Evolutionary conservation across 2,113 vertebrate species (phyloP).

Genomic region (Corythornis vintsioides): DNA sequence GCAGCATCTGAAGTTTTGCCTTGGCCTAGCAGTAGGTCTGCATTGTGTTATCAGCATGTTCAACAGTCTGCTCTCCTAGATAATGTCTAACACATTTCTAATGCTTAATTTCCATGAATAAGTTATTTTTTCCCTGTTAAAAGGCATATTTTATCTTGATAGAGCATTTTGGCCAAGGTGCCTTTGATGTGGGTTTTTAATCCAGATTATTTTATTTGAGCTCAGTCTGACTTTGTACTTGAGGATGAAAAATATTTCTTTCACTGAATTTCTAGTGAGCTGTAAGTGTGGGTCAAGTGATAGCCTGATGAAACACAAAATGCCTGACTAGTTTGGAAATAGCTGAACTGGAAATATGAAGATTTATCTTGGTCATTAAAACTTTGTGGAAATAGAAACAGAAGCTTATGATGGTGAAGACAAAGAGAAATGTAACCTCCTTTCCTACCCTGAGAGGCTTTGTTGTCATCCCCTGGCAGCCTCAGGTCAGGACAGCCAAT

Average conservation of each 20-base stretch:
- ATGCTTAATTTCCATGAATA: neutral
- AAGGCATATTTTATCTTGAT: neutral
- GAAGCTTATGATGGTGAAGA: neutral
- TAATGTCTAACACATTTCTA: conserved; percentile 6
- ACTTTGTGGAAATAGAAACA: neutral
- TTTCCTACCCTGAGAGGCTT: neutral
- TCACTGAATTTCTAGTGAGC: neutral
- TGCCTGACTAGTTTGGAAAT: neutral
- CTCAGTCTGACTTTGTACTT: neutral
- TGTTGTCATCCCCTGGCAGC: neutral
- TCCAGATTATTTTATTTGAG: neutral
- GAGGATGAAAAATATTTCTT: neutral
- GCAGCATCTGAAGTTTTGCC: neutral
- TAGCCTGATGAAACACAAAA: neutral
- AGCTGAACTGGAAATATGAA: neutral
- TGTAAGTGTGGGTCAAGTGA: neutral
- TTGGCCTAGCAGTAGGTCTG: neutral
- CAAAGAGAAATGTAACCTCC: neutral
- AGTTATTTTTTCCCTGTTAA: neutral
- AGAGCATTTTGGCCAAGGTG: neutral
- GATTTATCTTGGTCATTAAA: neutral
- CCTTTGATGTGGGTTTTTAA: conserved; percentile 1
- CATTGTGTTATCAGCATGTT: neutral
- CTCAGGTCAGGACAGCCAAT: neutral
- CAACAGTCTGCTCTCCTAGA: neutral